Evolutionary conservation across 53 echinoderm and acorn worm species (phyloP), one percentile per base, ranked within the genome.

Genomic region (Astropecten irregularis): DNA sequence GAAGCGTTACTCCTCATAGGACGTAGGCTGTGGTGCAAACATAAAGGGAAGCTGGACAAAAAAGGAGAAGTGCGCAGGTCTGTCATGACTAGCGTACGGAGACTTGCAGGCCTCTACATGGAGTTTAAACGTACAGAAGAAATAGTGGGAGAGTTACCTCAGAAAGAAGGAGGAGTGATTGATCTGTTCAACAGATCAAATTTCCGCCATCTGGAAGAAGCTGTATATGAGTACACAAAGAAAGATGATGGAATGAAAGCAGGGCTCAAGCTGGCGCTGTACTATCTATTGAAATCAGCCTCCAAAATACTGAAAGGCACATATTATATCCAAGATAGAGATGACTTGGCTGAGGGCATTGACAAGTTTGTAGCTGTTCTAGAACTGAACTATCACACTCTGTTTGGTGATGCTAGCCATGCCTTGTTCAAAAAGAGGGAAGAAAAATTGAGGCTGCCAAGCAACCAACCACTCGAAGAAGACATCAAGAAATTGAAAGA

Each of bases 311-410:
- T 87, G 27, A 91, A 88, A 56, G 88, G 70, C 46, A 88, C 70
- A 18, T 77, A 92, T 58, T 65, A 89, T 68, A 39, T 68, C 2
- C 52, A 68, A 20, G 88, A 58, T 14, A 37, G 71, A 3, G 87
- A 91, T 87, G 60, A 46, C n/a, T 59, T 3, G 54, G 90, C 87
- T 9, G 15, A 32, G 59, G 93, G 74, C 11, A 61, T 95, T 30
- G 91, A 95, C 70, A 95, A 85, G 39, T 95, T 95, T 72, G 32
- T 83, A 3, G 59, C 62, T 23, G 91, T 95, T 7, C 86, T 89
- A 0, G 82, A 83, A 42, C 51, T 91, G 3, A 91, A 91, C 40
- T 69, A 91, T 31, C 69, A 83, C 22, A 51, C 69, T 35, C 11
- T 83, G 52, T 83, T 83, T 68, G 77, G 74, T 10, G 93, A 93